phyloP scores from a whole-genome alignment of 2,888 invertebrate species.

The Strigamia maritima region DNA sequence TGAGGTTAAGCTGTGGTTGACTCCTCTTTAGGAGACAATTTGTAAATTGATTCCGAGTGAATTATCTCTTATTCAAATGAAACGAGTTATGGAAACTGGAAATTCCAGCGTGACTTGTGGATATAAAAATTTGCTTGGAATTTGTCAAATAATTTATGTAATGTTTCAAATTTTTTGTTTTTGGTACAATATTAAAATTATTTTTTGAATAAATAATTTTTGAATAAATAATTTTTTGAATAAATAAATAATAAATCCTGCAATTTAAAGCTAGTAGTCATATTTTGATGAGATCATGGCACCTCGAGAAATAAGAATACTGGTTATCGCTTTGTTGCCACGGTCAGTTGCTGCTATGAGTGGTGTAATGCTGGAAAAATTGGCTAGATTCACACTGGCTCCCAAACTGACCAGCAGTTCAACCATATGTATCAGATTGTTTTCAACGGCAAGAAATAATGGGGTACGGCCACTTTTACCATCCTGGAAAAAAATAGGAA shows the following conservation, averaged over 20 bases:
- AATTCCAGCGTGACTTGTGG: not conserved
- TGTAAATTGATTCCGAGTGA: not conserved
- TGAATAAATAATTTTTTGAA: not conserved
- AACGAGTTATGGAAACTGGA: not conserved
- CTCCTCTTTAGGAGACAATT: not conserved
- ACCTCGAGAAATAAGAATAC: conserved; percentile 39
- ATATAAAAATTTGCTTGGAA: not conserved
- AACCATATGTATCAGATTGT: conserved; percentile 31
- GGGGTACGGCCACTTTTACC: conserved; percentile 40
- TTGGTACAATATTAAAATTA: not conserved
- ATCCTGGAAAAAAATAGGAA: conserved; percentile 35
- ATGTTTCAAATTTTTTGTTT: not conserved
- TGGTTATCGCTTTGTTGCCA: conserved; percentile 36
- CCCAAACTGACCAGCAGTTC: conserved; percentile 35
- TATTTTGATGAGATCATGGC: conserved; percentile 30
- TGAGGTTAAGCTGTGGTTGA: conserved; percentile 31
- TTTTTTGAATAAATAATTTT: not conserved
- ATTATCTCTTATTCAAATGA: not conserved
- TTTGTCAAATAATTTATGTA: not conserved
- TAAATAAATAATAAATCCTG: too few relatives aligned
- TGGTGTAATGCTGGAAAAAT: conserved; percentile 38
- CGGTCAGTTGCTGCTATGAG: conserved; percentile 37
- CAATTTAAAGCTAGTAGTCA: not conserved
- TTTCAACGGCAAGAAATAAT: conserved; percentile 39
- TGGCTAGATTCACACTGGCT: conserved; percentile 38